Conservation (phyloP, 2,888 invertebrate species). For the Yponomeuta cagnagella region DNA sequence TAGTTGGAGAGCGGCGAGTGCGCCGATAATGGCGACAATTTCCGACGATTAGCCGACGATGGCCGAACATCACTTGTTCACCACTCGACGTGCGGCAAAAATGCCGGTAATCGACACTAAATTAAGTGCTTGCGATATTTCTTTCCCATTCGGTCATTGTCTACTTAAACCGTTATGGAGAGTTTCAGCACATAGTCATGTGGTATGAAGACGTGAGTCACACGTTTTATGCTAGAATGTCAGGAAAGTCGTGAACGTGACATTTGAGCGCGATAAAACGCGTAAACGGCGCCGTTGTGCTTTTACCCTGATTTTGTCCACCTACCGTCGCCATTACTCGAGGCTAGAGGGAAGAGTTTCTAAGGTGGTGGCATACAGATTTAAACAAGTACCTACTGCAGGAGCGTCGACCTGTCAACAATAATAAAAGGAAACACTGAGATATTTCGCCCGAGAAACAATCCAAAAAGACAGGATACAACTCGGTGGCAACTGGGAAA, state of each 20-base stretch:
- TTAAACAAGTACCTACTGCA: no score
- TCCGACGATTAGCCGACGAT: slow-evolving; percentile 67
- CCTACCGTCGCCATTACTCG: no score
- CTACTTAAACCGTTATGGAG: neutral
- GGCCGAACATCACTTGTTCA: slow-evolving; percentile 44
- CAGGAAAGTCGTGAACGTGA: no score
- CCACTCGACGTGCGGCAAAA: slow-evolving; percentile 46
- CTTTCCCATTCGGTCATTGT: neutral
- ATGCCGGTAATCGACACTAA: slow-evolving; percentile 42
- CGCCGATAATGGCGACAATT: slow-evolving; percentile 71
- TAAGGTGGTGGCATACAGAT: no score
- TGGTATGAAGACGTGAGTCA: no score
- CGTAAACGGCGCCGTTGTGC: no score
- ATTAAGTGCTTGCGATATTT: neutral
- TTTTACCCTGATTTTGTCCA: no score
- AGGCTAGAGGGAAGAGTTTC: no score
- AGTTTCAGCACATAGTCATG: neutral
- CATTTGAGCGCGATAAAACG: no score
- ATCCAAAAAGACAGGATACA: slow-evolving; percentile 1
- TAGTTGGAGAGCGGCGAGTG: slow-evolving; percentile 59
- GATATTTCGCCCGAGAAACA: neutral
- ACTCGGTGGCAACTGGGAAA: neutral
- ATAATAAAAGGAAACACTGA: no score
- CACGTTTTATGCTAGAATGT: no score
- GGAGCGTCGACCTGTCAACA: no score